Conservation (phyloP, 2,888 invertebrate species). For the Amphipoea lucens region DNA sequence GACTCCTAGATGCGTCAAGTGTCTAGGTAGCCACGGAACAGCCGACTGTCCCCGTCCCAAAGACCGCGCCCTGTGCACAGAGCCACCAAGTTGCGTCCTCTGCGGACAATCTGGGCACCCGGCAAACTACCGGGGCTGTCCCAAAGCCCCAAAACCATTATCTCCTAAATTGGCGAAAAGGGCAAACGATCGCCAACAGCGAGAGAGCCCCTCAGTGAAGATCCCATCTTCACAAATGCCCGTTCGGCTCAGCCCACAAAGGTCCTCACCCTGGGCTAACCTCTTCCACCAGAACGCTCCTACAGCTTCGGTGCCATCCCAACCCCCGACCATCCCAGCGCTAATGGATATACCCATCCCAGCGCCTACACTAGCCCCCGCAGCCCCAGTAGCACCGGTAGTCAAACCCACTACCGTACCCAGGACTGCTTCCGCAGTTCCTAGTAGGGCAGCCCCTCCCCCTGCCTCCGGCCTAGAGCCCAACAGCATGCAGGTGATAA, state of each 20-base stretch:
- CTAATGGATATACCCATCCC: neutral
- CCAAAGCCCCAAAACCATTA: neutral
- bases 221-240: neutral
- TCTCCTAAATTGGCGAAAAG: neutral
- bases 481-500: too few relatives aligned
- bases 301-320: neutral
- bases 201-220: neutral
- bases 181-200: neutral
- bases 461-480: too few relatives aligned
- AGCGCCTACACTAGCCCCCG: neutral
- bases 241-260: neutral
- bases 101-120: neutral
- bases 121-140: neutral
- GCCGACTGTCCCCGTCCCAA: neutral
- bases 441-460: too few relatives aligned
- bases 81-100: neutral
- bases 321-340: neutral
- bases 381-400: too few relatives aligned
- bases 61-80: neutral
- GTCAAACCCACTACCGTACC: too few relatives aligned
- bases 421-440: neutral
- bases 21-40: neutral
- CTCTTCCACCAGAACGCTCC: neutral
- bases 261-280: neutral
- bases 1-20: too few relatives aligned